Conservation (phyloP, 2,113 vertebrate species). For the Anguilla rostrata region DNA sequence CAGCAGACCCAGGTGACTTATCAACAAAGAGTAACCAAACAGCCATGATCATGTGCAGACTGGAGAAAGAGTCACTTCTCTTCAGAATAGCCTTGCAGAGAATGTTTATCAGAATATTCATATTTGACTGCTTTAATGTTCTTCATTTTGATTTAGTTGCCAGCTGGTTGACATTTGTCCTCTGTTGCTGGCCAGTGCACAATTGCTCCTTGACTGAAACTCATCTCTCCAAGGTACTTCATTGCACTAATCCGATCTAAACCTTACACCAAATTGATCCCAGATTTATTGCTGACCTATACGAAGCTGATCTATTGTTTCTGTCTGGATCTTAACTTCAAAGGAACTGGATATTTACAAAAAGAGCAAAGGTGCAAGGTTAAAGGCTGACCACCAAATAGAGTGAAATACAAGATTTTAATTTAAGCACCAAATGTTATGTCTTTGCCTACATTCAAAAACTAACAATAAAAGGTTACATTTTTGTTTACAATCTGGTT, state of each 20-base stretch:
- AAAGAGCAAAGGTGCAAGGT: not conserved
- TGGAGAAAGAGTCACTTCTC: not conserved
- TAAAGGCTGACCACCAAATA: not conserved
- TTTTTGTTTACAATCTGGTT: too few relatives aligned
- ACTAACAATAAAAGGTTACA: too few relatives aligned
- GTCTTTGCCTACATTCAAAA: too few relatives aligned
- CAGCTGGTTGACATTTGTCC: not conserved
- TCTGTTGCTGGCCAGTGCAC: not conserved
- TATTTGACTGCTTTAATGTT: too few relatives aligned
- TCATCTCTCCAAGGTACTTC: not conserved
- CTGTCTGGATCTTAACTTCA: too few relatives aligned
- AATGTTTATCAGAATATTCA: too few relatives aligned
- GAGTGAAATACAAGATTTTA: not conserved
- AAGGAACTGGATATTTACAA: not conserved
- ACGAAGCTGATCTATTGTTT: too few relatives aligned
- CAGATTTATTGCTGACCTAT: not conserved
- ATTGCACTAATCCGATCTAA: not conserved
- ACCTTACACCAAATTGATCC: not conserved
- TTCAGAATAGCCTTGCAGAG: too few relatives aligned
- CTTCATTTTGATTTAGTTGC: not conserved
- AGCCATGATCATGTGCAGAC: not conserved
- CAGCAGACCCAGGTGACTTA: too few relatives aligned
- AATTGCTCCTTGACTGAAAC: not conserved
- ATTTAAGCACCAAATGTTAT: not conserved
- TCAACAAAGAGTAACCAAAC: too few relatives aligned